phyloP scores from a whole-genome alignment of 2,888 invertebrate species.

The Drosophila mayaguana region DNA sequence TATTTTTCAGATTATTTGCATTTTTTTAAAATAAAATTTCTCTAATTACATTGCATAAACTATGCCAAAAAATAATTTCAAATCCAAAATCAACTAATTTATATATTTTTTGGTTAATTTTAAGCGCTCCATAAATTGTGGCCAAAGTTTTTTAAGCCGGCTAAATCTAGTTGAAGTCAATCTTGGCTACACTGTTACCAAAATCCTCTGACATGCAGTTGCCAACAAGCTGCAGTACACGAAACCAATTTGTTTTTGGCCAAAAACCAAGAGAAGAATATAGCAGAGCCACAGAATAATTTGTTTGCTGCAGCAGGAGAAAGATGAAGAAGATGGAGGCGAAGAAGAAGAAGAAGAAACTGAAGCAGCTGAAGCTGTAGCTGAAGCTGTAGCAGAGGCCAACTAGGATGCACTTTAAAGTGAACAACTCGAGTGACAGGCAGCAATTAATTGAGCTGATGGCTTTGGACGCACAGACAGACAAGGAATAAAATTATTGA shows the following conservation, averaged over 20 bases:
- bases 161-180: constrained; percentile 13
- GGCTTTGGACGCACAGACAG: constrained; percentile 20
- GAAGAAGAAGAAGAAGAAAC: neutral
- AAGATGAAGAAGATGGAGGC: neutral
- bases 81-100: neutral
- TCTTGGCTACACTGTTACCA: constrained; percentile 11
- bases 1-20: too few species aligned
- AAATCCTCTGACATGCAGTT: constrained; percentile 47
- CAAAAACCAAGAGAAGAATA: constrained; percentile 17
- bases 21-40: neutral
- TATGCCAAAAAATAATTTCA: neutral
- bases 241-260: constrained; percentile 46
- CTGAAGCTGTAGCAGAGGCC: neutral
- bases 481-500: constrained; percentile 46
- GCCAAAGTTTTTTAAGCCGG: constrained; percentile 14
- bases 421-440: constrained; percentile 50
- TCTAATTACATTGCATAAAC: neutral
- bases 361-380: neutral
- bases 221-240: constrained; percentile 32
- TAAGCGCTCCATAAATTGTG: constrained; percentile 19
- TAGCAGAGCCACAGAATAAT: constrained; percentile 36
- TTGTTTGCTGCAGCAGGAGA: constrained; percentile 30
- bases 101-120: constrained; percentile 1
- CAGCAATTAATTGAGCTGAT: constrained; percentile 67
- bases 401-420: constrained; percentile 38